These are phyloP conservation scores for Enteromius viviparus DNA, from an alignment of 2,797 vertebrate species.

Conservation along the genomic window DNA sequence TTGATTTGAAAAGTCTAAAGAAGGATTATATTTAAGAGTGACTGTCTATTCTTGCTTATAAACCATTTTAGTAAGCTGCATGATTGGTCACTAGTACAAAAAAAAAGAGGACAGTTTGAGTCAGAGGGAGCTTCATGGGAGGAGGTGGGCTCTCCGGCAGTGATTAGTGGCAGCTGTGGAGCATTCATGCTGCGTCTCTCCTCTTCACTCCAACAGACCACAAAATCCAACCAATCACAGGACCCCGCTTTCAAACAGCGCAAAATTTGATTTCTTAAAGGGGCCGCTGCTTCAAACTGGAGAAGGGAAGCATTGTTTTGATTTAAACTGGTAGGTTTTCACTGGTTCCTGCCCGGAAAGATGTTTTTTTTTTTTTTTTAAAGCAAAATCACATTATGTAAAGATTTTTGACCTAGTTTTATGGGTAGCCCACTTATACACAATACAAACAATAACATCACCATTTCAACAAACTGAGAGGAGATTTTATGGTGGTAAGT, in stretches of 20 bases:
- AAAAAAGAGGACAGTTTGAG: slow-evolving; percentile 19
- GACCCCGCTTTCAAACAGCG: slow-evolving; percentile 65
- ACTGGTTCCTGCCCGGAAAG: background rate
- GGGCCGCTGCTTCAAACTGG: slow-evolving; percentile 59
- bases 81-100: slow-evolving; percentile 26
- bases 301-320: slow-evolving; percentile 54
- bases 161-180: slow-evolving; percentile 64
- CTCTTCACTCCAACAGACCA: slow-evolving; percentile 76
- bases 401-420: slow-evolving; percentile 37
- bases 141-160: slow-evolving; percentile 46
- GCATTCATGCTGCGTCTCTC: slow-evolving; percentile 70
- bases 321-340: slow-evolving; percentile 29
- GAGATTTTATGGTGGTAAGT: slow-evolving; percentile 82
- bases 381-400: background rate
- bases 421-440: background rate
- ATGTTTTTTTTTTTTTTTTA: background rate
- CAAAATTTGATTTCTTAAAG: slow-evolving; percentile 84
- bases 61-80: slow-evolving; percentile 15
- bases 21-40: slow-evolving; percentile 25
- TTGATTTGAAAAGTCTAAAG: slow-evolving; percentile 29
- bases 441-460: slow-evolving; percentile 69
- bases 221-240: slow-evolving; percentile 75
- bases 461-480: slow-evolving; percentile 78
- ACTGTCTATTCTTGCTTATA: slow-evolving; percentile 37
- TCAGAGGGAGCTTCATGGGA: slow-evolving; percentile 10